Conservation (phyloP, 2,113 vertebrate genomes). For the Heliornis fulica region DNA sequence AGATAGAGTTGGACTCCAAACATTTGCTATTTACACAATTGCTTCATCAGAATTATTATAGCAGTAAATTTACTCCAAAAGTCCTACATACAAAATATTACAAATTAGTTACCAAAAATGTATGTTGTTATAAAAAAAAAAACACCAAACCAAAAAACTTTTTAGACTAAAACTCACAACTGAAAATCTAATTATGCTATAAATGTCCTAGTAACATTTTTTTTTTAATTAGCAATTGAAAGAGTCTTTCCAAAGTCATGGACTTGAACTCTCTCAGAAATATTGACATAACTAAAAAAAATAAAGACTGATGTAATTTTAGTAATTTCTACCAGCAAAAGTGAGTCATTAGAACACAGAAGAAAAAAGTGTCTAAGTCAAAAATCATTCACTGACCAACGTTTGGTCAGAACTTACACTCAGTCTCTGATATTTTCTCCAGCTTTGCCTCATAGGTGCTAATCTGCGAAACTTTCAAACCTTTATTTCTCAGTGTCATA, state of each 20-base stretch:
- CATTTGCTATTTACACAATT: not conserved
- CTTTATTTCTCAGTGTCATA: not conserved
- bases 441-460: not conserved
- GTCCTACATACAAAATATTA: not conserved
- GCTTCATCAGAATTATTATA: not conserved
- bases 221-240: not conserved
- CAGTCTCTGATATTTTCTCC: not conserved
- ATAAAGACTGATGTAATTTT: not conserved
- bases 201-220: not conserved
- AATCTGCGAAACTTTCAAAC: not conserved
- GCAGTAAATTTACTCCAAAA: not conserved
- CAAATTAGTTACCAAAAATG: not conserved
- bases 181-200: not conserved
- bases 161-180: not conserved
- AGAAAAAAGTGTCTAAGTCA: not conserved
- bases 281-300: not conserved
- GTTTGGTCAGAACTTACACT: not conserved
- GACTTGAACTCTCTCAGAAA: not conserved
- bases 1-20: not conserved
- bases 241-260: not conserved
- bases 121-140: not conserved
- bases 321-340: not conserved
- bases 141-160: not conserved
- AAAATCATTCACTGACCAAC: not conserved
- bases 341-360: not conserved